Base-by-base conservation (phyloP, 1,140 invertebrate species). In the Zaprionus nigranus region DNA sequence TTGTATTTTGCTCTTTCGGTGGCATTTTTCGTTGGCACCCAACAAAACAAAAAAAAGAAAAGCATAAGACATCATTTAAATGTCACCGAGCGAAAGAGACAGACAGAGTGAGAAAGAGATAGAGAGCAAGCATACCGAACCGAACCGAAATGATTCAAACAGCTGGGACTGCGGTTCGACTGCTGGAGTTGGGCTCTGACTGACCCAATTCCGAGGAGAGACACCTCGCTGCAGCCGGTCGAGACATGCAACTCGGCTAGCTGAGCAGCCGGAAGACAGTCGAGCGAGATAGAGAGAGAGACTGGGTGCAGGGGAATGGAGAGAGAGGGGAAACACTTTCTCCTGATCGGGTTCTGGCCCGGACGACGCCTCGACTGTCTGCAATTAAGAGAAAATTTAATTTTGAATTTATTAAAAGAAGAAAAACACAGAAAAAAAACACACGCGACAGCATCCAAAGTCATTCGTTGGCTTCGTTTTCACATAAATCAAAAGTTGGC, bases 341-440 rank as follows among this genome's bases (percentile, higher is more conserved):
- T 88, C 84, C 78, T 82, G 68, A 69, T 65, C 81, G 71, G 53
- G 82, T 90, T 77, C 69, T 77, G 58, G 46, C 51, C 70, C 81
- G 72, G 62, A 51, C 49, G 51, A n/a, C 63, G 59, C 54, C 38
- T 69, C 59, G 40, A 65, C 84, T 58, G 78, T 58, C 73, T 74
- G 84, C 84, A 88, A 88, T 88, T 88, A 90, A 88, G 84, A 88
- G 84, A 88, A 88, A 88, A 88, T 84, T 88, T 84, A 88, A 90
- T 88, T 84, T 90, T 88, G 85, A 88, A 88, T 88, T 88, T 90
- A 88, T 88, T 84, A 88, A 87, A 56, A 62, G 69, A 65, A 80
- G 46, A 38, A 82, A 60, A 51, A 12, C 38, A 59, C 67, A 80
- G 38, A 38, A 79, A 59, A 51, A 58, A 70, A 68, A 70, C 40